Conservation (phyloP, 2,113 vertebrate species). For the Lutjanus erythropterus region DNA sequence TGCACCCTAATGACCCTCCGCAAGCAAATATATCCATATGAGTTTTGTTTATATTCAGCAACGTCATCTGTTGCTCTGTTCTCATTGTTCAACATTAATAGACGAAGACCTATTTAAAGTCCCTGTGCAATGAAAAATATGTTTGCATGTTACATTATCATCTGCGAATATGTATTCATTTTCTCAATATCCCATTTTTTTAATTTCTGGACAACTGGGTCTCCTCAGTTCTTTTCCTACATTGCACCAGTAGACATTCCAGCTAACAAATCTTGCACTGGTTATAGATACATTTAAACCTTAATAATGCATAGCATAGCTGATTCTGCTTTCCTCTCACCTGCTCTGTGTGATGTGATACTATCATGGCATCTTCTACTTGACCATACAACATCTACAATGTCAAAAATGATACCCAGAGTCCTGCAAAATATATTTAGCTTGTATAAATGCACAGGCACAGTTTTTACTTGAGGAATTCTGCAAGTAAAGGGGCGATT, state of each 20-base stretch:
- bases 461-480: too few species aligned
- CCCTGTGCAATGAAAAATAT: neutral
- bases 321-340: neutral
- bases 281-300: neutral
- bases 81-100: neutral
- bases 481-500: too few species aligned
- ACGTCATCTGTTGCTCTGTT: conserved; percentile 6
- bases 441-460: too few species aligned
- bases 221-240: neutral
- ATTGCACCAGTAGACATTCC: neutral
- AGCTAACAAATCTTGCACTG: neutral
- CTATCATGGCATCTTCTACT: neutral
- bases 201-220: neutral
- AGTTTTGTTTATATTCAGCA: neutral
- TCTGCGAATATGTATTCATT: neutral
- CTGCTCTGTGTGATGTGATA: neutral
- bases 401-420: too few species aligned
- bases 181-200: neutral
- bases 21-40: neutral
- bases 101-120: neutral
- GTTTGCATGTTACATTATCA: neutral
- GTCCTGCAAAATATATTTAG: too few species aligned
- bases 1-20: conserved; percentile 11
- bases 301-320: neutral
- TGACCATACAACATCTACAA: neutral